phyloP scores from a whole-genome alignment of 2,113 vertebrate genomes.

The Alligator sinensis region DNA sequence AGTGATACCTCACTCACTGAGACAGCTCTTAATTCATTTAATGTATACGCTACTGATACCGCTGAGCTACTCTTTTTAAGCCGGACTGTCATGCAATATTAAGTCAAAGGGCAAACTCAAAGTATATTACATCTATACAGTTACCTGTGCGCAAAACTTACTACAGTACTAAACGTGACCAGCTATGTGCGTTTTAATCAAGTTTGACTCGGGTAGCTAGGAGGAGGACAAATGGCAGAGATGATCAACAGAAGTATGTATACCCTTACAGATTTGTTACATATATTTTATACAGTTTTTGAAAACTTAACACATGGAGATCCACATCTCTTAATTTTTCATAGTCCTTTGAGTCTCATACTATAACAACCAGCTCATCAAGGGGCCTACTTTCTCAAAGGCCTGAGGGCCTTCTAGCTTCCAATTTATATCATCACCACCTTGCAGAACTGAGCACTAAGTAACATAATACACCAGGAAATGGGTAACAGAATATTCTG shows the following conservation, averaged over 20 bases:
- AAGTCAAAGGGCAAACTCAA: slow-evolving; percentile 16
- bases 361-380: neutral
- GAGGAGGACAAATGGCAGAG: neutral
- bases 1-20: neutral
- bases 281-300: neutral
- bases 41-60: neutral
- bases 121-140: neutral
- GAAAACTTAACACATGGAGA: neutral
- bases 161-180: neutral
- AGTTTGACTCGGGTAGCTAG: neutral
- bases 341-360: accelerated
- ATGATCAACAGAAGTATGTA: neutral
- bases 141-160: neutral
- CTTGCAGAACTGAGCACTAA: neutral
- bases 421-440: neutral
- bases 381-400: neutral
- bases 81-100: slow-evolving; percentile 5
- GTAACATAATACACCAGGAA: neutral
- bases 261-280: neutral
- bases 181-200: neutral
- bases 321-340: neutral
- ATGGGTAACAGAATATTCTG: slow-evolving; percentile 24
- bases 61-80: slow-evolving; percentile 36
- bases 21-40: slow-evolving; percentile 39
- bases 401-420: neutral